Evolutionary conservation across 2,113 vertebrate species (phyloP), one percentile per base, ranked within the genome.

Genomic region (Orientallactaga bullata): DNA sequence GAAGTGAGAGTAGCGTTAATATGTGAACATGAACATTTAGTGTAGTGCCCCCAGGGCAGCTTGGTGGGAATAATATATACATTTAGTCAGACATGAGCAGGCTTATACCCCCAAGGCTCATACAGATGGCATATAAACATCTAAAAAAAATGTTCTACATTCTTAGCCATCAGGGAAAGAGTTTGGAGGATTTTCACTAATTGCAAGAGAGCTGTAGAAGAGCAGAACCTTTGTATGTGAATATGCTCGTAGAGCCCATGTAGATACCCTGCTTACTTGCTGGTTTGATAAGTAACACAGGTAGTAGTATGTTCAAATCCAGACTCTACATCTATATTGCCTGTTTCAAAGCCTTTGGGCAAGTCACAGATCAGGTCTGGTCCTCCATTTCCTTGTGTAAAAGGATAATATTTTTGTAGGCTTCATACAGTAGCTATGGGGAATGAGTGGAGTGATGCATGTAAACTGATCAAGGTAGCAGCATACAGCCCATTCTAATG

Each of bases 361-460:
- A 77, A 73, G 30, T 85, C 66, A 58, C 5, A 69, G 76, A 91
- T 90, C 39, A 32, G 92, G 47, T 83, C 81, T 37, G 71, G 77
- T 47, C 61, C 11, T 85, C n/a, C 42, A 69, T 72, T 94, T 85
- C 37, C 39, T 90, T 80, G 35, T 18, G 69, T 66, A 85, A 88
- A 96, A 92, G 8, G 51, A n/a, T 61, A 74, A 78, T 93, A 85
- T 61, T 69, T 83, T 72, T 92, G 82, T 47, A 68, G 76, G 71
- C 24, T 85, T 76, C 51, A 39, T 24, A 78, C 66, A 83, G 60
- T 30, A 17, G 10, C 30, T 84, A 55, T 65, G 30, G 58, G 58
- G 65, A 79, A 87, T 74, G 65, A 85, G 78, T 51, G 61, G 86
- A 18, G 66, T 11, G 39, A 63, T 30, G 20, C 8, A 39, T 20